Conservation (phyloP, 1,140 invertebrate genomes). For the Carposina sasakii region DNA sequence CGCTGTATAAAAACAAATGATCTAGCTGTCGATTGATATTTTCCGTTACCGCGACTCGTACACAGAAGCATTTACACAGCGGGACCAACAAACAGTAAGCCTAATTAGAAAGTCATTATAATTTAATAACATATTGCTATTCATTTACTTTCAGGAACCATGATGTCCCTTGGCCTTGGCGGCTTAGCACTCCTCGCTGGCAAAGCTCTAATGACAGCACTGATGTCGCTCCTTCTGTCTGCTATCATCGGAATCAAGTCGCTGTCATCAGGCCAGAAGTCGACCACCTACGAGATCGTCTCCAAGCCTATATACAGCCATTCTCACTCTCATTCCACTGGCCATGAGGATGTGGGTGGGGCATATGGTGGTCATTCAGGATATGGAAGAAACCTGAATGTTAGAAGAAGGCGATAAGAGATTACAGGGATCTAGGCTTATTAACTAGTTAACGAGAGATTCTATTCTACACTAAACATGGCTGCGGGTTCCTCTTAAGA, state of each 20-base stretch:
- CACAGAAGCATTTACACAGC: too few species aligned
- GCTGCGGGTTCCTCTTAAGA: too few species aligned
- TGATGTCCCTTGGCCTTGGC: conserved; percentile 83
- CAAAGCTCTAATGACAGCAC: conserved; percentile 87
- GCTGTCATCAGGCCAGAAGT: conserved; percentile 78
- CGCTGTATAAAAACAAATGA: too few species aligned
- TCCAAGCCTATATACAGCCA: conserved; percentile 85
- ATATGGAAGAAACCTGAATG: conserved; percentile 68
- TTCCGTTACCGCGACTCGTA: too few species aligned
- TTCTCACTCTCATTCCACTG: conserved; percentile 80
- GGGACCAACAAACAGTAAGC: too few species aligned
- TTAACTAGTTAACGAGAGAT: too few species aligned
- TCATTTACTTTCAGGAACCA: conserved; percentile 73
- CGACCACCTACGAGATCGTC: conserved; percentile 88
- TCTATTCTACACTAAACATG: too few species aligned
- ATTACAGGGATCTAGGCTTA: too few species aligned
- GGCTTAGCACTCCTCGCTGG: conserved; percentile 84
- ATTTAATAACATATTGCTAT: too few species aligned
- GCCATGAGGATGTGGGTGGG: conserved; percentile 77
- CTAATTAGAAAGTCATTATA: too few species aligned
- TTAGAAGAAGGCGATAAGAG: conserved; percentile 32
- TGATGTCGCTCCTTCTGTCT: conserved; percentile 85
- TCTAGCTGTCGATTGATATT: too few species aligned
- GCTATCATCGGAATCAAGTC: conserved; percentile 84
- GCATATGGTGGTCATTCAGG: conserved; percentile 77